Conservation (phyloP, 2,888 invertebrate genomes). For the Drosophila mercatorum region DNA sequence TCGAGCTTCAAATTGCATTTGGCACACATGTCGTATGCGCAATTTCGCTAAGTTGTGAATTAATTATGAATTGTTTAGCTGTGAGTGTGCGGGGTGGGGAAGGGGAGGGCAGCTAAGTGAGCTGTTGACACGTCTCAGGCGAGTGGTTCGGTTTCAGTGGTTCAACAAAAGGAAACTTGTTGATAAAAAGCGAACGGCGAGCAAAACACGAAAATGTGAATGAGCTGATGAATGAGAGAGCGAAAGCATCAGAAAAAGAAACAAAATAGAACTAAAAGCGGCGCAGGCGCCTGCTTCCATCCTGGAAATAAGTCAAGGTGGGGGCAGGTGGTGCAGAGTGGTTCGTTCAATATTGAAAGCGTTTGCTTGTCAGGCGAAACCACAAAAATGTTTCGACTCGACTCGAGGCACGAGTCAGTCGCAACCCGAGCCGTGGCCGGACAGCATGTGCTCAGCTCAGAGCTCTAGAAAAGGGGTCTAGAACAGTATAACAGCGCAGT, state of each 20-base stretch:
- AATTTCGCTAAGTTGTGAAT: conserved; percentile 49
- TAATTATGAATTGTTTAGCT: conserved; percentile 51
- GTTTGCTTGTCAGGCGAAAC: conserved; percentile 56
- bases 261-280: background rate
- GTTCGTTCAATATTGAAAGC: conserved; percentile 73
- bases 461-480: background rate
- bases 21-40: conserved; percentile 43
- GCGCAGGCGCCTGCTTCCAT: conserved; percentile 39
- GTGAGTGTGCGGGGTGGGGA: background rate
- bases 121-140: conserved; percentile 44
- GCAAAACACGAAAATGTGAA: conserved; percentile 60
- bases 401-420: conserved; percentile 49
- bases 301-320: conserved; percentile 41
- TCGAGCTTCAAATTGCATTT: conserved; percentile 7
- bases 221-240: background rate
- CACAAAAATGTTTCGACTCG: conserved; percentile 49
- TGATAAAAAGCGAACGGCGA: conserved; percentile 50
- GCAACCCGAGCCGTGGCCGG: conserved; percentile 51
- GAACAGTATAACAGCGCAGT: conserved; percentile 6
- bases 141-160: background rate
- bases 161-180: conserved; percentile 59
- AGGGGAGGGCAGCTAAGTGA: conserved; percentile 5
- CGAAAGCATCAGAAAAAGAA: background rate
- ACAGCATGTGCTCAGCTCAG: conserved; percentile 51
- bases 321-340: background rate